A percentile compares a stretch with the other conserved stretches of the same genome.
Evolutionary conservation across 2,888 invertebrate genomes (phyloP).

Genomic region (Colletes collaris): DNA sequence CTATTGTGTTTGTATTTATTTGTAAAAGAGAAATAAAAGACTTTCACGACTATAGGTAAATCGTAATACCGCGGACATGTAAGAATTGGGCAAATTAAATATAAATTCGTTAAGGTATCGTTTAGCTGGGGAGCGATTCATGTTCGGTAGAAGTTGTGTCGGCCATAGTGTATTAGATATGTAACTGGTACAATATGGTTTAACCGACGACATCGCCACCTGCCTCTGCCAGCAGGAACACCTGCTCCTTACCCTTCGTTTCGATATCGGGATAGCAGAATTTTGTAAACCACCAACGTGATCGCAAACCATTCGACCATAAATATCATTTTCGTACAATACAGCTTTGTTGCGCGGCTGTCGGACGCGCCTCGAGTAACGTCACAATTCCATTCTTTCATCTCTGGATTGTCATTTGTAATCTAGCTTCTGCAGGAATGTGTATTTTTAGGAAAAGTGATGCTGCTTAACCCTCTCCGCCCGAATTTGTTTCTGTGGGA

Average conservation of each 20-base stretch:
- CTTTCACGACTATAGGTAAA: background rate
- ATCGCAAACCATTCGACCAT: background rate
- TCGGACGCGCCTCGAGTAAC: slow-evolving; percentile 3
- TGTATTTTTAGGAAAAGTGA: background rate
- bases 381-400: slow-evolving; percentile 15
- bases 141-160: background rate
- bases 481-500: too few species aligned
- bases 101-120: too few species aligned
- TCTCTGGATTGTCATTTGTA: background rate
- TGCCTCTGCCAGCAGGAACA: slow-evolving; percentile 29
- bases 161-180: slow-evolving; percentile 19
- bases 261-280: slow-evolving; percentile 1
- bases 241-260: slow-evolving; percentile 31
- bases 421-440: slow-evolving; percentile 17
- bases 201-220: slow-evolving; percentile 38
- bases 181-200: slow-evolving; percentile 10
- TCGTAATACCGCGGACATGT: background rate
- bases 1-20: background rate
- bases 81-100: too few species aligned
- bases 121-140: too few species aligned
- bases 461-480: background rate
- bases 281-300: background rate
- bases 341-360: background rate
- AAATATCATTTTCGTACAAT: slow-evolving; percentile 6
- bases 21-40: too few species aligned